Conservation (phyloP, 2,888 invertebrate species). For the Coleophora flavipennella region DNA sequence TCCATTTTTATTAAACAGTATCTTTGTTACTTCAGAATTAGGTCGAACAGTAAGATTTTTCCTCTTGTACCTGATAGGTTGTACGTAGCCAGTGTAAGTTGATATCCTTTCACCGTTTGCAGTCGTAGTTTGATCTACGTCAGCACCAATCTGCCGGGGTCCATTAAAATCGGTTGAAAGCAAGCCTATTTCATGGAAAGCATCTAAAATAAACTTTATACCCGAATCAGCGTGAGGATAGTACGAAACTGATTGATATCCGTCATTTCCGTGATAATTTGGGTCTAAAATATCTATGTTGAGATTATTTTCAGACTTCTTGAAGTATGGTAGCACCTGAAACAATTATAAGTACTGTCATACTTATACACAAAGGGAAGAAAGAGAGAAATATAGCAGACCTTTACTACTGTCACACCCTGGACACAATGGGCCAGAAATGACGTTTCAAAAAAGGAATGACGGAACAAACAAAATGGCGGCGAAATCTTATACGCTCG, state of each 20-base stretch:
- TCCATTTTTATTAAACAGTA: conserved; percentile 65
- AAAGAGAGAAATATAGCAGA: too few relatives aligned
- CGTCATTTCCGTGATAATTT: conserved; percentile 71
- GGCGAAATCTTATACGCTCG: too few relatives aligned
- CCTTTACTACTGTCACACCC: too few relatives aligned
- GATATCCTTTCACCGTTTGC: conserved; percentile 72
- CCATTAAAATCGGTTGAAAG: conserved; percentile 70
- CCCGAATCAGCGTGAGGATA: conserved; percentile 74
- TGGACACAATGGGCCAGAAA: too few relatives aligned
- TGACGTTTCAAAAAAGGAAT: too few relatives aligned
- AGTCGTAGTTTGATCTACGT: conserved; percentile 69
- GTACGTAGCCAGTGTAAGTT: conserved; percentile 75
- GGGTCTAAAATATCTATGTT: conserved; percentile 59
- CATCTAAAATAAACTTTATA: conserved; percentile 63
- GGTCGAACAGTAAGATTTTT: conserved; percentile 65
- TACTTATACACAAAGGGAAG: too few relatives aligned
- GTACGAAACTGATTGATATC: conserved; percentile 73
- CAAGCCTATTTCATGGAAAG: conserved; percentile 73
- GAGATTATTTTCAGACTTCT: conserved; percentile 74
- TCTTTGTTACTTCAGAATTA: conserved; percentile 63
- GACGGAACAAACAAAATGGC: too few relatives aligned
- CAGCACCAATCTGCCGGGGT: conserved; percentile 66
- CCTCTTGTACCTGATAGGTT: conserved; percentile 70
- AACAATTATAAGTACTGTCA: neutral
- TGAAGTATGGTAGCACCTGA: conserved; percentile 77